Percentiles rank a stretch among this genome's conserved stretches.
phyloP scores from a whole-genome alignment of 2,113 vertebrate species.

The Menidia beryllina region DNA sequence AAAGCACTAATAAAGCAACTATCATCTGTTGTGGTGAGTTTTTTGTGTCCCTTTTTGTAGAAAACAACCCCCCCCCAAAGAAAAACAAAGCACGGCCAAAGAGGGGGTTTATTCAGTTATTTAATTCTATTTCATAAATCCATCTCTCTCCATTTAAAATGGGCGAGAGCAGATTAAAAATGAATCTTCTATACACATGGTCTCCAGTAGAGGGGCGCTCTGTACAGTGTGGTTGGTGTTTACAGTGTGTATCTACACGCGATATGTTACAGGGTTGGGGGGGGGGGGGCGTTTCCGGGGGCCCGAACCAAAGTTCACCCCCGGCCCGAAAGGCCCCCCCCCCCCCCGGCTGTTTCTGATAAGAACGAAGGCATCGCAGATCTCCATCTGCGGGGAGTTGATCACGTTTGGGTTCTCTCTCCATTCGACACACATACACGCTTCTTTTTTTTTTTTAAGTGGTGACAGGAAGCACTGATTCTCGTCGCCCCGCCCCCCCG shows the following conservation, averaged over 20 bases:
- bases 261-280: conserved; percentile 81
- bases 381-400: conserved; percentile 63
- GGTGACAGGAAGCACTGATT: conserved; percentile 71
- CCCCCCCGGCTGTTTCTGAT: conserved; percentile 54
- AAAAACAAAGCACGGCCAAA: conserved; percentile 13
- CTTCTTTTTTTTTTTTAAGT: conserved; percentile 65
- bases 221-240: conserved; percentile 79
- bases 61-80: conserved; percentile 12
- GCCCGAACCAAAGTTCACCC: conserved; percentile 8
- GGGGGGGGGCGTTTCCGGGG: conserved; percentile 40
- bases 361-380: conserved; percentile 78
- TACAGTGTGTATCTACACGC: conserved; percentile 85
- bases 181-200: conserved; percentile 77
- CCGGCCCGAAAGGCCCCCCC: too few relatives aligned
- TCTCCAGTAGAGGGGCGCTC: conserved; percentile 74
- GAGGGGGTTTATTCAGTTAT: conserved; percentile 59
- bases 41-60: too few relatives aligned
- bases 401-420: conserved; percentile 65
- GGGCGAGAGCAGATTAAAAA: conserved; percentile 79
- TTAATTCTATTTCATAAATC: conserved; percentile 75
- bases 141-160: conserved; percentile 77
- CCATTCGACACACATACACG: conserved; percentile 70
- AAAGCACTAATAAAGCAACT: too few relatives aligned
- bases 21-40: too few relatives aligned
- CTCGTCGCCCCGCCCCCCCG: too few relatives aligned